Percentiles rank a stretch among this genome's conserved stretches.
Conservation (phyloP, 2,113 vertebrate species). For the Solea solea region DNA sequence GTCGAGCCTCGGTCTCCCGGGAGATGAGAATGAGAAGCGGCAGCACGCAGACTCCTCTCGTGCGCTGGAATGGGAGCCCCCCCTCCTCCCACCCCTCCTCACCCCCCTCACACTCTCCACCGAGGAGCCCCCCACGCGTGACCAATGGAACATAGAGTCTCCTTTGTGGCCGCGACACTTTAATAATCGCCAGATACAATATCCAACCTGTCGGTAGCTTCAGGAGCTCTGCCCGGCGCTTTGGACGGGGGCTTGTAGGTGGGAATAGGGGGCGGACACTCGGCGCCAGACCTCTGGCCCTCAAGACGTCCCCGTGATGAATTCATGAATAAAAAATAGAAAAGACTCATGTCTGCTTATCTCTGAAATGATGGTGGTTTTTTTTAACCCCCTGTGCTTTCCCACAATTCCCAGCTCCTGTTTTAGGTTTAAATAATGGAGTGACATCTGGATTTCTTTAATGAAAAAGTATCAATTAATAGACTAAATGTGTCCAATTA, state of each 20-base stretch:
- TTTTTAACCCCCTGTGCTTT: conserved; percentile 1
- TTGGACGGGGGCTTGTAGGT: conserved; percentile 78
- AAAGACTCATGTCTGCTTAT: conserved; percentile 70
- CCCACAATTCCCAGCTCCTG: not conserved
- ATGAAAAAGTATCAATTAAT: not conserved
- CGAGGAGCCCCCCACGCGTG: conserved; percentile 92
- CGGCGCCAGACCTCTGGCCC: conserved; percentile 82
- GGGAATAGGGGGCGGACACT: conserved; percentile 76
- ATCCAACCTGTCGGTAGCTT: conserved; percentile 99
- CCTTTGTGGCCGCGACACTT: conserved; percentile 96
- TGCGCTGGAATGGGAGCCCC: conserved; percentile 81
- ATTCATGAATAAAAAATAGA: conserved; percentile 82
- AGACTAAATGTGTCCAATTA: no score
- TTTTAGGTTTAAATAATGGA: not conserved
- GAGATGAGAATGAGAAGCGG: conserved; percentile 86
- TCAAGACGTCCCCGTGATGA: conserved; percentile 72
- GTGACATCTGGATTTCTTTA: not conserved
- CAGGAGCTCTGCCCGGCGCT: conserved; percentile 88
- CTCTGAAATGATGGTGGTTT: conserved; percentile 63
- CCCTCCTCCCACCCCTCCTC: not conserved
- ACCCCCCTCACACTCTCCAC: conserved; percentile 81
- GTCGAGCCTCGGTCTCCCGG: conserved; percentile 85
- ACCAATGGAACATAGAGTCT: conserved; percentile 98
- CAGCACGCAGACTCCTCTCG: conserved; percentile 95
- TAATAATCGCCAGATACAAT: conserved; percentile 99